Evolutionary conservation across 2,113 vertebrate genomes (phyloP), one percentile per base, ranked within the genome.

Genomic region (Coturnix japonica): DNA sequence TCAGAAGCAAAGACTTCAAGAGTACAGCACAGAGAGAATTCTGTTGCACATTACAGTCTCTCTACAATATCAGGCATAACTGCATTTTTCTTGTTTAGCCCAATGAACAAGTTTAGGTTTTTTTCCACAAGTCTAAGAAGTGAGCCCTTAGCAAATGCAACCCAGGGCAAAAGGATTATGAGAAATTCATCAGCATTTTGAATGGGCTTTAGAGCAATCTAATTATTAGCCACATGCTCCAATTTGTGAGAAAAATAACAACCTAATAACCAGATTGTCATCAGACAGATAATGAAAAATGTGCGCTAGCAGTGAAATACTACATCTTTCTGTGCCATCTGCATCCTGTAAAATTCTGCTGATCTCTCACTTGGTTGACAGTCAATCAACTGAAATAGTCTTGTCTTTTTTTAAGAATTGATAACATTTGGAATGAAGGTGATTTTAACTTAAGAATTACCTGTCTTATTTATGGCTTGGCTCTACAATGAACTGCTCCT

Each of bases 201-300:
- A 96, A 51, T 3, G 31, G 91, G 91, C 91, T 97, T 95, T 61
- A 73, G 88, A 90, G 70, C 87, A 97, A 95, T 90, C 88, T 93
- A 96, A 97, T 97, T 93, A 96, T 85, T 95, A 98, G 93, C 90
- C 94, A 90, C 81, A 93, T 1, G 5, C 77, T 83, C 81, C 33
- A 80, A 91, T 97, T 95, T 96, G 93, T 95, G 88, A 96, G 87
- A 97, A 94, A 93, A 81, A 46, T 85, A 97, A 94, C 93, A 97
- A 94, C 71, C 84, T 95, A 97, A 96, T 97, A 97, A 98, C 88
- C 83, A 96, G 72, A 96, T 78, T 96, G 93, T 93, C 96, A 95
- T 80, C 22, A 37, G 90, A 92, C 28, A 91, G 84, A 95, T 92
- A 95, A 72, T 94, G 72, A 97, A 95, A 96, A 97, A 95, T 90